phyloP scores from a whole-genome alignment of 2,888 invertebrate species.

The Ctena decussata region DNA sequence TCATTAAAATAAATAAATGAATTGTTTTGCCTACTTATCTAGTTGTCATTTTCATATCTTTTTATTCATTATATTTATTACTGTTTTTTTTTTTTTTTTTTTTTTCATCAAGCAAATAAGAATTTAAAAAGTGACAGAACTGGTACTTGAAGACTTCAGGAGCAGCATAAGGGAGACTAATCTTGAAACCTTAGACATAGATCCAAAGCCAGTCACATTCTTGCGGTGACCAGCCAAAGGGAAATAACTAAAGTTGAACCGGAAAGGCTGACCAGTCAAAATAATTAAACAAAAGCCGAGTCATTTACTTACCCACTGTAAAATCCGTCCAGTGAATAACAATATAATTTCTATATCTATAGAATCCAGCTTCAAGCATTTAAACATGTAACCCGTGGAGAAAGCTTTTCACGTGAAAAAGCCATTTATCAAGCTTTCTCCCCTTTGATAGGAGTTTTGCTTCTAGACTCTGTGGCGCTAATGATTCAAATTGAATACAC shows the following conservation, averaged over 20 bases:
- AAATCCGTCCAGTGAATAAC: not conserved
- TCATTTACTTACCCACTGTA: not conserved
- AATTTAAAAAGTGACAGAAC: too few relatives aligned
- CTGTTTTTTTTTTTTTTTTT: too few relatives aligned
- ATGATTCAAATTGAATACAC: conserved; percentile 66
- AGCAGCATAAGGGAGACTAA: not conserved
- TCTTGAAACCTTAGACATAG: not conserved
- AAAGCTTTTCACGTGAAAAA: conserved; percentile 38
- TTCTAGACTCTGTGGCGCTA: conserved; percentile 55
- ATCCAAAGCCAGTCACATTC: too few relatives aligned
- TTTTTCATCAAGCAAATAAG: too few relatives aligned
- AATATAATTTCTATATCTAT: not conserved
- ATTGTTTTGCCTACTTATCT: too few relatives aligned
- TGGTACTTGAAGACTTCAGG: too few relatives aligned
- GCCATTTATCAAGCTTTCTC: conserved; percentile 58
- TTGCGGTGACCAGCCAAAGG: not conserved
- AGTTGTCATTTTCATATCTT: too few relatives aligned
- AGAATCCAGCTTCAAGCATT: not conserved
- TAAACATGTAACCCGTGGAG: not conserved
- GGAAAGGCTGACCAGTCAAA: not conserved
- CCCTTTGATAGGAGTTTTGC: conserved; percentile 33
- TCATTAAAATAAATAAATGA: too few relatives aligned
- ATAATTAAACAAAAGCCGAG: not conserved
- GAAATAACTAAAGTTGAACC: not conserved
- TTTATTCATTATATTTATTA: too few relatives aligned